Conservation (phyloP, 1,140 invertebrate genomes). For the Eulimnadia texana region DNA sequence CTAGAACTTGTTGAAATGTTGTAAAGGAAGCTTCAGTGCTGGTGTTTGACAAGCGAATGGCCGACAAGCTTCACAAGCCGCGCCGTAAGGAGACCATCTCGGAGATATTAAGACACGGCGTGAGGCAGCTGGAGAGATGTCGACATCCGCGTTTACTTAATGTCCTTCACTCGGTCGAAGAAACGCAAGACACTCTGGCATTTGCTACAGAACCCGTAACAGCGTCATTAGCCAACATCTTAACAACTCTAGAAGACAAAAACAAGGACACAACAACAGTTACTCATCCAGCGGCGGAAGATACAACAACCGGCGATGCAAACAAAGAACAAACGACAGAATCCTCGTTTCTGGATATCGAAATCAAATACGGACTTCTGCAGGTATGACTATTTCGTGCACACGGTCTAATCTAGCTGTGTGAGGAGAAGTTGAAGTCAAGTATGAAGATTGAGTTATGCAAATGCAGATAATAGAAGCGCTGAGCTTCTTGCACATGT, state of each 20-base stretch:
- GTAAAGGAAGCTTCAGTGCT: conserved; percentile 77
- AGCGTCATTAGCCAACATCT: conserved; percentile 71
- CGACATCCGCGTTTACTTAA: conserved; percentile 72
- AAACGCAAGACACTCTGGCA: conserved; percentile 69
- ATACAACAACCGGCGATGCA: conserved; percentile 22
- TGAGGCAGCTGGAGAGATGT: conserved; percentile 64
- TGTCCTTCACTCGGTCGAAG: conserved; percentile 58
- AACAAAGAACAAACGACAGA: conserved; percentile 34
- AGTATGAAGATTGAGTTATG: too few relatives aligned
- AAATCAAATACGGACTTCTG: conserved; percentile 80
- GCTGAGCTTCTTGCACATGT: conserved; percentile 77
- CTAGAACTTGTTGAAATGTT: neutral
- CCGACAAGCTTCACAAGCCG: conserved; percentile 87
- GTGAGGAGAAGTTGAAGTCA: too few relatives aligned
- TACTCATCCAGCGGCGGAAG: conserved; percentile 18
- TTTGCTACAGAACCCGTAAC: conserved; percentile 82
- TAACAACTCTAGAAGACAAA: conserved; percentile 48
- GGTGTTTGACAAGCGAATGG: conserved; percentile 83
- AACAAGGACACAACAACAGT: conserved; percentile 5
- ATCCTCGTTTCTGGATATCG: conserved; percentile 76
- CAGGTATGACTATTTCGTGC: conserved; percentile 45
- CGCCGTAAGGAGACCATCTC: conserved; percentile 81
- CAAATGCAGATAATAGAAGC: conserved; percentile 90
- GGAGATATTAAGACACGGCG: conserved; percentile 68
- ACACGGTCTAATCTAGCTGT: neutral